Evolutionary conservation across 2,888 invertebrate species (phyloP), one percentile per base, ranked within the genome.

Genomic region (Gibbula magus): DNA sequence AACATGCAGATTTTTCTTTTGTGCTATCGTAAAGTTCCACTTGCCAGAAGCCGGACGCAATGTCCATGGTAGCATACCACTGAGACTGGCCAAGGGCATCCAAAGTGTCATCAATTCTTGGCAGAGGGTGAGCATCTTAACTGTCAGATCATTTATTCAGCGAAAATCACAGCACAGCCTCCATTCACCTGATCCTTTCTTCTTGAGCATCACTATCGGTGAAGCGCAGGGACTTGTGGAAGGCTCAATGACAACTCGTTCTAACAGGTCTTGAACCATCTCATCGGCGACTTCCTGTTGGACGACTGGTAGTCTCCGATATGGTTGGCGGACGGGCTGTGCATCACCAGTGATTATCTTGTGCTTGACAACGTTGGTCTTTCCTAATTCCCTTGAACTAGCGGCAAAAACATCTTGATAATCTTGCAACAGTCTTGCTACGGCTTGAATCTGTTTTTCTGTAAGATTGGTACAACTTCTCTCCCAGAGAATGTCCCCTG

Each of bases 81-180:
- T 75, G 79, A 0, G 83, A 77, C 18, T 84, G 80, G 18, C 77
- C 56, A 52, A 85, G 66, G 0, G 77, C 76, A 51, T 85, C 81
- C 8, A 85, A 66, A 13, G 73, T 83, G 54, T 84, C 84, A 77
- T 86, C 83, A 45, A 83, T 86, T 77, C 84, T 83, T 16, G 84
- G 85, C 13, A 87, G 66, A 7, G 82, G 83, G 53, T 85, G 81
- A 8, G 70, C 80, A 79, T 87, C 86, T 39, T 84, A 20, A 82
- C 70, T 5, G 84, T 85, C 13, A 79, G 25, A 1, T 80, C 80
- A 80, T 86, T 86, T 10, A 86, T 10, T 0, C 77, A 22, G 10
- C 84, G 45, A 74, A 75, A 84, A 54, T 85, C 83, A 53, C 82
- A 77, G 74, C 82, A 84, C 53, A 86, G 83, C 45, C 85, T 54